These are phyloP conservation scores for Eupithecia tripunctaria DNA, from an alignment of 2,888 invertebrate species.

Conservation along the genomic window DNA sequence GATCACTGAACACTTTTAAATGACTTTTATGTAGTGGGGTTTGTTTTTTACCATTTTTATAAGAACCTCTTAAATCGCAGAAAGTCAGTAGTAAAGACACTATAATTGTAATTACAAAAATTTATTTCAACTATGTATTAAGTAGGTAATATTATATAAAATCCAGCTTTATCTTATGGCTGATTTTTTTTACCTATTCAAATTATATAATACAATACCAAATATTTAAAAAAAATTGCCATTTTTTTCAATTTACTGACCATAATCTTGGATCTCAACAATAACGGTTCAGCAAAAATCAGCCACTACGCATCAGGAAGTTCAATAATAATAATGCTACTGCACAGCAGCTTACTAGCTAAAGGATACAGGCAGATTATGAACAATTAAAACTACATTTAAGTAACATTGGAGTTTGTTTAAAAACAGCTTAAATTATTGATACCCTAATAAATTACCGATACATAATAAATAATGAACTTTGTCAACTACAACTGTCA, in stretches of 20 bases:
- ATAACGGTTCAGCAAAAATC: not conserved
- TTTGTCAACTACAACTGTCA: slow-evolving; percentile 24
- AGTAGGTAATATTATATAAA: slow-evolving; percentile 56
- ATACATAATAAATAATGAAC: slow-evolving; percentile 30
- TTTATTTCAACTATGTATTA: slow-evolving; percentile 72
- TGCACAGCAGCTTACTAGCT: slow-evolving; percentile 43
- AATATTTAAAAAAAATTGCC: not conserved
- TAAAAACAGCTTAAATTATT: slow-evolving; percentile 45
- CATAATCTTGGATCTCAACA: not conserved
- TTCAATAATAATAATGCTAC: slow-evolving; percentile 47
- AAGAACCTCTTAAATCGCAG: not conserved
- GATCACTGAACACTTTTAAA: no score
- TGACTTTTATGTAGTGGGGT: no score
- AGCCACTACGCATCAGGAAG: slow-evolving; percentile 54
- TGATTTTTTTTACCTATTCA: slow-evolving; percentile 8
- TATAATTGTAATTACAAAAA: slow-evolving; percentile 66
- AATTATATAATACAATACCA: not conserved
- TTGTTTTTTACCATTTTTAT: no score
- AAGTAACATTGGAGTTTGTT: slow-evolving; percentile 61
- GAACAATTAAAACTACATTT: slow-evolving; percentile 61
- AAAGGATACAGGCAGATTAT: slow-evolving; percentile 38
- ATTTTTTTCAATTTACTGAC: not conserved
- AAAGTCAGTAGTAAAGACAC: slow-evolving; percentile 12
- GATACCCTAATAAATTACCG: slow-evolving; percentile 39
- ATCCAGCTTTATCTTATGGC: slow-evolving; percentile 54